phyloP scores from a whole-genome alignment of 2,797 vertebrate species.

The Siniperca undulata region DNA sequence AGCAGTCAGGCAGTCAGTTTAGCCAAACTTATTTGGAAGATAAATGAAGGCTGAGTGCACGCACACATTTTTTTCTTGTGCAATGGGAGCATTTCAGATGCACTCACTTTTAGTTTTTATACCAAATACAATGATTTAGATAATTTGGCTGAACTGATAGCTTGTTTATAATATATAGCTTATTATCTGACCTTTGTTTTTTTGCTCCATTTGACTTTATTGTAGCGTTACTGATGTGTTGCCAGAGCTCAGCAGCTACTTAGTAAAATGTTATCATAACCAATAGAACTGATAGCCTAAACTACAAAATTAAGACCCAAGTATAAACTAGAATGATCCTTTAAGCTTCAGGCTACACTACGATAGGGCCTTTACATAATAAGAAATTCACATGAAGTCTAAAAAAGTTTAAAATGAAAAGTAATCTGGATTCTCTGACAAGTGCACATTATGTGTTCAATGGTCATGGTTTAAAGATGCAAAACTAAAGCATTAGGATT shows the following conservation, averaged over 20 bases:
- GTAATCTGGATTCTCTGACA: not conserved
- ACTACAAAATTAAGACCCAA: not conserved
- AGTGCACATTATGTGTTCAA: not conserved
- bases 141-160: not conserved
- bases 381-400: not conserved
- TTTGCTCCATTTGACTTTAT: not conserved
- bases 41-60: not conserved
- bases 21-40: not conserved
- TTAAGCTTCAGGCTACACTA: not conserved
- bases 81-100: not conserved
- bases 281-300: not conserved
- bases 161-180: not conserved
- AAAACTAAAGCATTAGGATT: conserved; percentile 2
- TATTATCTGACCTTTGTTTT: not conserved
- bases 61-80: not conserved
- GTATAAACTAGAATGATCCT: not conserved
- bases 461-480: not conserved
- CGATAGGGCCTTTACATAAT: not conserved
- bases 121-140: not conserved
- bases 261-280: not conserved
- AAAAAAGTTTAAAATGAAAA: not conserved
- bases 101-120: not conserved
- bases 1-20: not conserved
- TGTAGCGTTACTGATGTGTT: not conserved
- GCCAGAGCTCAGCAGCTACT: not conserved